Evolutionary conservation across 2,113 vertebrate genomes (phyloP), one percentile per base, ranked within the genome.

Genomic region (Fregetta grallaria): DNA sequence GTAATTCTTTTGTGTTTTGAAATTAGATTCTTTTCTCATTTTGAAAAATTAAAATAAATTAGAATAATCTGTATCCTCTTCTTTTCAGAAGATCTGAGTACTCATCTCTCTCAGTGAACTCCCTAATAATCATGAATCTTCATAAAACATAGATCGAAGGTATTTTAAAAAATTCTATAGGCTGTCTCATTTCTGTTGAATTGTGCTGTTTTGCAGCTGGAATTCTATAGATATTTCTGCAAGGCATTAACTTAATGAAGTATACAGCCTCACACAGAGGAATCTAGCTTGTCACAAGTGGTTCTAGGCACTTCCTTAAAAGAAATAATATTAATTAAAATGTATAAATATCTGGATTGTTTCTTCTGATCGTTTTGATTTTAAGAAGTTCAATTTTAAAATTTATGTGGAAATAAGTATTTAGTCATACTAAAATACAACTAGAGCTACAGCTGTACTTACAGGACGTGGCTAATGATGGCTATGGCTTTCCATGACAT

Each of bases 401-500:
- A 56, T 72, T 40, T 68, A 19, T 50, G 27, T 9, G 25, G 44
- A 29, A 65, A 73, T 17, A 68, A 79, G 15, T 25, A 16, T 76
- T 55, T 71, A 78, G 34, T 74, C 74, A 74, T 84, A 38, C 53
- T 95, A 65, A n/a, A 89, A 94, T 72, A 70, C 45, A 94, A 6
- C 68, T 65, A 16, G 92, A 98, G 94, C 80, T 97, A 52, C 87
- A 91, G 45, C 86, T 79, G 68, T 96, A 88, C 75, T 97, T 93
- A 94, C 6, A 96, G 93, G 96, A 97, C 92, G 90, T 2, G 12
- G 76, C 87, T 98, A 96, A 98, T 97, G 86, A 97, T 1, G 47
- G 95, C 83, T 86, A 36, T 61, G 87, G 96, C 94, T 98, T 97
- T 98, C 95, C 86, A 75, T 96, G 96, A 96, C 98, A 97, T 97